A percentile compares a stretch with the other conserved stretches of the same genome.
phyloP scores from a whole-genome alignment of 1,140 invertebrate species.

The Drosophila nigromelanica region DNA sequence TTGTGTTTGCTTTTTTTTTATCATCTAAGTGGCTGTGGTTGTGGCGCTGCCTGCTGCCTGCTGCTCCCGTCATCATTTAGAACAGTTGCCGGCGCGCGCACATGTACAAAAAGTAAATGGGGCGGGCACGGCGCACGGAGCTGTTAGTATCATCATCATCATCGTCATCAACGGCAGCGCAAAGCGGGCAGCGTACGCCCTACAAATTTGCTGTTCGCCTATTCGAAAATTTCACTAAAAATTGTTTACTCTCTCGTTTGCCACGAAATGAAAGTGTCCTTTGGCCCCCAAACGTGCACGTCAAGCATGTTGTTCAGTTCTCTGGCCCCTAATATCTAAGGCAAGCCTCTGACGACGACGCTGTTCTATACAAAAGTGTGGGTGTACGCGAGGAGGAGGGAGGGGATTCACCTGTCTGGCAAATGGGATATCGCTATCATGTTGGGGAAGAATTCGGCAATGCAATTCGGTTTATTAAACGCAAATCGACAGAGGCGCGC shows the following conservation, averaged over 20 bases:
- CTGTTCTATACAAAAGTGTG: background rate
- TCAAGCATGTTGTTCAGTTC: background rate
- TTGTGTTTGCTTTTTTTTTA: conserved; percentile 53
- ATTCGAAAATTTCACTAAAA: conserved; percentile 84
- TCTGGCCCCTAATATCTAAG: background rate
- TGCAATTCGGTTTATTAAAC: conserved; percentile 1
- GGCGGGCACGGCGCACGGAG: conserved; percentile 60
- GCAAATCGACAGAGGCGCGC: conserved; percentile 15
- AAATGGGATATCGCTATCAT: conserved; percentile 9
- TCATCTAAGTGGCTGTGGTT: conserved; percentile 64
- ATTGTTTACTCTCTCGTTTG: conserved; percentile 83
- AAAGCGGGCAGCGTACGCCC: conserved; percentile 54
- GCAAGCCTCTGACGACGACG: conserved; percentile 13
- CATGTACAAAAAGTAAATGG: conserved; percentile 66
- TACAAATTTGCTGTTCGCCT: conserved; percentile 82
- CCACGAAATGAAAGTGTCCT: conserved; percentile 82
- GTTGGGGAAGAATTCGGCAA: conserved; percentile 38
- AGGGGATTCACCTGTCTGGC: conserved; percentile 8
- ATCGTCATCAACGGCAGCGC: conserved; percentile 29
- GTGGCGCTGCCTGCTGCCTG: conserved; percentile 45
- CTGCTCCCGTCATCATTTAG: conserved; percentile 77
- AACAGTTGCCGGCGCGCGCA: conserved; percentile 59
- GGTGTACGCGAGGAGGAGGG: background rate
- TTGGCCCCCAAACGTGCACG: conserved; percentile 42
- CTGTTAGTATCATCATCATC: conserved; percentile 59